These are phyloP conservation scores for Hystrix brachyura DNA, from an alignment of 2,113 vertebrate species.

Conservation along the genomic window DNA sequence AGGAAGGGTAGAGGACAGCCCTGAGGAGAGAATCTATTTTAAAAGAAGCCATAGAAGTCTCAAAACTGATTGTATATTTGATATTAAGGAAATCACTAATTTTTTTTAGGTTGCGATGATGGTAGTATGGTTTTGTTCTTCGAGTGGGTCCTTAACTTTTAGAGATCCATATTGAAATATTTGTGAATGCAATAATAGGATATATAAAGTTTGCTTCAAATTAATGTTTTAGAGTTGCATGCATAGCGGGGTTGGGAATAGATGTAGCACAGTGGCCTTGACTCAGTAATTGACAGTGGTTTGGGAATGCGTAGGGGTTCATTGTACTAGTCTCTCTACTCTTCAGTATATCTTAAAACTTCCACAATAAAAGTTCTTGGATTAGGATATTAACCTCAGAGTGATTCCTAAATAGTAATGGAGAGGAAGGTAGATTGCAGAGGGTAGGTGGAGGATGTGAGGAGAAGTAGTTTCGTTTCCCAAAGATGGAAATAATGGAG, in stretches of 20 bases:
- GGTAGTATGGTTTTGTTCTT: conserved; percentile 21
- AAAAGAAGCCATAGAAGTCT: not conserved
- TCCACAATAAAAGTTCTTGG: not conserved
- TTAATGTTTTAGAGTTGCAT: not conserved
- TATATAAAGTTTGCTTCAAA: not conserved
- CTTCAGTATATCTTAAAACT: not conserved
- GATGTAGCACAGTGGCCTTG: not conserved
- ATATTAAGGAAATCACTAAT: not conserved
- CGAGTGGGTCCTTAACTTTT: not conserved
- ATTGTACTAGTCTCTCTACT: not conserved
- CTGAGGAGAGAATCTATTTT: not conserved
- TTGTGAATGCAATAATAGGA: not conserved
- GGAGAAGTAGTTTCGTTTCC: not conserved
- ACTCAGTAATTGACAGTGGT: not conserved
- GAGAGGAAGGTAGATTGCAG: not conserved
- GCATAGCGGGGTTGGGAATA: not conserved
- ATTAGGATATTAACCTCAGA: not conserved
- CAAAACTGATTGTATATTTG: not conserved
- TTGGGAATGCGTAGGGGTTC: not conserved
- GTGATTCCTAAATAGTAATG: not conserved
- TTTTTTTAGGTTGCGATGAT: not conserved
- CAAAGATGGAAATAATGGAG: not conserved
- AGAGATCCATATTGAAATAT: not conserved
- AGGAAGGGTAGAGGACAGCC: not conserved
- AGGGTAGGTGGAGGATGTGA: not conserved